Conservation (phyloP, 2,888 invertebrate species). For the Timema cristinae region DNA sequence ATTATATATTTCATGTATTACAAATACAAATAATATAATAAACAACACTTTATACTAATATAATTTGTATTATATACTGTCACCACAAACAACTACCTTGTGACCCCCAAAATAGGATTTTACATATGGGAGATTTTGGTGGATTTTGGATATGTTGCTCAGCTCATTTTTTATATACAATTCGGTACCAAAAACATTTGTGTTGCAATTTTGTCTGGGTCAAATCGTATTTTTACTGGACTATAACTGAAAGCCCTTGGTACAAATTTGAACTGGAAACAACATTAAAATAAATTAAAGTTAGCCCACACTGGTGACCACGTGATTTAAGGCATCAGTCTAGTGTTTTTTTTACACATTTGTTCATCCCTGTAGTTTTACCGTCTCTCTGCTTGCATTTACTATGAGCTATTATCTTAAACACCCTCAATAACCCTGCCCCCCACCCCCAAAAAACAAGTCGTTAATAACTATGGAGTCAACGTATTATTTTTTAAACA, state of each 20-base stretch:
- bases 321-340: no score
- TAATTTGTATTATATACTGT: not conserved
- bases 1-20: not conserved
- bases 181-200: constrained; percentile 6
- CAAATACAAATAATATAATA: not conserved
- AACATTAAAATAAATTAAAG: no score
- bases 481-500: no score
- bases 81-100: not conserved
- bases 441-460: no score
- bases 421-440: no score
- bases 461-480: no score
- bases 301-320: no score
- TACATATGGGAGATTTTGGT: not conserved
- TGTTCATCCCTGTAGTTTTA: no score
- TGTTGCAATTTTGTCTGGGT: constrained; percentile 10
- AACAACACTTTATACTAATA: not conserved
- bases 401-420: no score
- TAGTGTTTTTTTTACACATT: no score
- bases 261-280: not conserved
- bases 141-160: constrained; percentile 12
- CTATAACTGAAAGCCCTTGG: not conserved
- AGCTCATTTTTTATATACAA: constrained; percentile 1
- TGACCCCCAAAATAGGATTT: not conserved
- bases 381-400: no score
- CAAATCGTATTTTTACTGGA: not conserved